A percentile compares a stretch with the other conserved stretches of the same genome.
Conservation (phyloP, 2,797 vertebrate species). For the Ctenopoma multispine region DNA sequence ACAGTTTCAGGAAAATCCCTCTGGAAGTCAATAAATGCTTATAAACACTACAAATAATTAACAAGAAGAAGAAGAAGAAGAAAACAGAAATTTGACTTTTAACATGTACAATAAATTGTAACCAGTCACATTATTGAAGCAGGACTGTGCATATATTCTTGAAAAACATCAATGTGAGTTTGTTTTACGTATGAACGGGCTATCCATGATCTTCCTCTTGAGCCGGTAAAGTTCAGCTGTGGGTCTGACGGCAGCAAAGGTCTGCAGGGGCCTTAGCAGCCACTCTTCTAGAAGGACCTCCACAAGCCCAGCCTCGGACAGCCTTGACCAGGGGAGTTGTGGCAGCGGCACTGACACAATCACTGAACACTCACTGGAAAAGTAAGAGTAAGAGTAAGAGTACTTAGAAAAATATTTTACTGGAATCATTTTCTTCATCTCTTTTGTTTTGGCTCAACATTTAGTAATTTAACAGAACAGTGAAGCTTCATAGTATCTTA, state of each 20-base stretch:
- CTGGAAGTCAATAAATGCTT: background rate
- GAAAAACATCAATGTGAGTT: background rate
- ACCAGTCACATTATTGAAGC: background rate
- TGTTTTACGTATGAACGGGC: conserved; percentile 84
- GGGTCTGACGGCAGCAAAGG: conserved; percentile 74
- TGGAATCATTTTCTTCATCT: background rate
- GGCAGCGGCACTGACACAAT: conserved; percentile 77
- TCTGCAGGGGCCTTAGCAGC: conserved; percentile 82
- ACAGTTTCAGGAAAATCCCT: too few relatives aligned
- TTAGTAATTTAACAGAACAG: background rate
- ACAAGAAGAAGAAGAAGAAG: background rate
- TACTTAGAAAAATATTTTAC: background rate
- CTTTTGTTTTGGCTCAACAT: background rate
- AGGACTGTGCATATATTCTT: background rate
- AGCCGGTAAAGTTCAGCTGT: conserved; percentile 84
- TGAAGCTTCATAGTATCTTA: background rate
- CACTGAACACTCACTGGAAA: conserved; percentile 81
- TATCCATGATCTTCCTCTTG: conserved; percentile 86
- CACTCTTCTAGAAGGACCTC: conserved; percentile 87
- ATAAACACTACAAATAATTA: background rate
- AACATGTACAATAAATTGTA: background rate
- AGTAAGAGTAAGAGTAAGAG: too few relatives aligned
- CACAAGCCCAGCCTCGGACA: conserved; percentile 74
- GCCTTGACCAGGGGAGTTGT: conserved; percentile 54
- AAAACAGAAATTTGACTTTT: too few relatives aligned